Evolutionary conservation across 2,113 vertebrate genomes (phyloP), one percentile per base, ranked within the genome.

Genomic region (Poecilia latipinna): DNA sequence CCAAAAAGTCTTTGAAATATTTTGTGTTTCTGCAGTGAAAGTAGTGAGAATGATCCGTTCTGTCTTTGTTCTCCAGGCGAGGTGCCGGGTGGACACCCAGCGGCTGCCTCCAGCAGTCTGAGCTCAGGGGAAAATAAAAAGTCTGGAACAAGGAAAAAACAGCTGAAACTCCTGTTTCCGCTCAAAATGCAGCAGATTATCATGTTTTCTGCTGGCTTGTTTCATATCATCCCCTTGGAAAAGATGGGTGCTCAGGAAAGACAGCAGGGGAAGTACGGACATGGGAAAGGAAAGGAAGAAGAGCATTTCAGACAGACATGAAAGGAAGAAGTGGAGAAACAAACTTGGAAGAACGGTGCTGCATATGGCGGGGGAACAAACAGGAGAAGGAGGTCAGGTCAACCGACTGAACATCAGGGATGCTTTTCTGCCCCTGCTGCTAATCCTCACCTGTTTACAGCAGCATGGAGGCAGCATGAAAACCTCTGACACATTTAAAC

Each of bases 311-410:
- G 44, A 63, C 51, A 31, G 57, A 65, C 22, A 64, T 29, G 37
- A 63, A 65, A 42, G 54, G 51, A 28, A 29, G 66, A 51, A 72
- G 60, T 3, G 19, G 15, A n/a, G 13, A 12, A 33, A 63, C 66
- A 70, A 71, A 74, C 4, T 4, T 67, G 39, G 48, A 81, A 62
- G 10, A 68, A 62, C 12, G 31, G 28, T 0, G 1, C 6, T 44
- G 31, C 6, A 6, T 57, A 22, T 80, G 65, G 69, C 65, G 68
- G 31, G 24, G 35, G 70, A 81, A 77, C 66, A 85, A 79, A 78
- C 70, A 57, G 17, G 22, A 17, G 51, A 84, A 77, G 74, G 82
- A 79, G 85, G 85, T 90, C 86, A 80, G 79, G 86, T 72, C 84
- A 72, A 39, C 12, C 73, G 80, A 84, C 81, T 76, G 65, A 51